A percentile compares a stretch with the other conserved stretches of the same genome.
These are phyloP conservation scores for Epinotia ramella DNA, from an alignment of 2,888 invertebrate species.

Conservation along the genomic window DNA sequence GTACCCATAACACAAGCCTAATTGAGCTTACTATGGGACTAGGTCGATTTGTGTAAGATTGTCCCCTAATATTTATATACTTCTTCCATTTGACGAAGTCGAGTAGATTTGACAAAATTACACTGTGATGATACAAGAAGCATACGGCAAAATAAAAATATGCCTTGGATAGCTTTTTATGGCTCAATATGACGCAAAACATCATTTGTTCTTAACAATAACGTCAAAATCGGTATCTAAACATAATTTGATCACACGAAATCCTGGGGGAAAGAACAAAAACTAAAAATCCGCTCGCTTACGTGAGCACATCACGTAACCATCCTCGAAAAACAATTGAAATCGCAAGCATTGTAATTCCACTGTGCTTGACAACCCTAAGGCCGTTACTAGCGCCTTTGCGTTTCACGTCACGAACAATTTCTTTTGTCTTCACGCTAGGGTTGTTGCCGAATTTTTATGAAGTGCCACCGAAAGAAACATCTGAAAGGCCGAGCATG, in stretches of 20 bases:
- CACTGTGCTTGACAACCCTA: slow-evolving; percentile 50
- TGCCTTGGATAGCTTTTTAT: no score
- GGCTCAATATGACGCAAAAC: no score
- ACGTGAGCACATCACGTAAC: slow-evolving; percentile 15
- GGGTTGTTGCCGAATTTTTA: slow-evolving; percentile 47
- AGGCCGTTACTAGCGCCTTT: slow-evolving; percentile 46
- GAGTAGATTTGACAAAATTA: no score
- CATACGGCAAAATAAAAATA: no score
- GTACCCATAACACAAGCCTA: no score
- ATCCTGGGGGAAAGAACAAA: not conserved
- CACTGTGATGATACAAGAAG: no score
- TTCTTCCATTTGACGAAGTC: no score
- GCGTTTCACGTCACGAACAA: slow-evolving; percentile 44
- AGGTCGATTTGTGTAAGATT: no score
- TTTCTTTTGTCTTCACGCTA: slow-evolving; percentile 47
- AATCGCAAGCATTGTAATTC: slow-evolving; percentile 28
- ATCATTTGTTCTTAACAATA: no score
- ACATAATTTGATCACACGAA: not conserved
- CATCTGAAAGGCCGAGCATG: slow-evolving; percentile 44
- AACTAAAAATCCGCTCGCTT: not conserved
- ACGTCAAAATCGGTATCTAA: no score
- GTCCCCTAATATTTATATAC: no score
- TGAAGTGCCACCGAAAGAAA: slow-evolving; percentile 47
- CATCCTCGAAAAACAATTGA: slow-evolving; percentile 33
- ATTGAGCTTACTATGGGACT: no score